Evolutionary conservation across 2,888 invertebrate species (phyloP).

Genomic region (Phorcus lineatus): DNA sequence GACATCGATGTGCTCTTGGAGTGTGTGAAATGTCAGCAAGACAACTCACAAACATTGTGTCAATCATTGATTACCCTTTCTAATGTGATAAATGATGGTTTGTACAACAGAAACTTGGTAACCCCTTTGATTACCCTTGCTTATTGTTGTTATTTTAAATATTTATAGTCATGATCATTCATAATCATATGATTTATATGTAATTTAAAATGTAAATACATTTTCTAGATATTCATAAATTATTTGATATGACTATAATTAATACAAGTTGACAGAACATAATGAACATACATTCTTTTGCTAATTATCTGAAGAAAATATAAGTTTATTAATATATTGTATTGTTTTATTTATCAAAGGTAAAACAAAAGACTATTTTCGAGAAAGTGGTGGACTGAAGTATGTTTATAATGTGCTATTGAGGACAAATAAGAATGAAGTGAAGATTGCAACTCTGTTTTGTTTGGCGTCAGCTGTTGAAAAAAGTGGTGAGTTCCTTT

Average conservation of each 20-base stretch:
- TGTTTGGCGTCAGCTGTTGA: conserved; percentile 65
- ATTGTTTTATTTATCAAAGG: conserved; percentile 25
- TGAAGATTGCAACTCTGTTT: conserved; percentile 57
- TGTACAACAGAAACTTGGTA: no score
- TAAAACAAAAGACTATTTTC: conserved; percentile 55
- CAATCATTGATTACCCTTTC: conserved; percentile 57
- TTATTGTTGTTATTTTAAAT: no score
- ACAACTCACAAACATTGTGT: conserved; percentile 51
- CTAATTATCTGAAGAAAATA: no score
- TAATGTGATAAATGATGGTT: conserved; percentile 24
- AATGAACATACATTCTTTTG: no score
- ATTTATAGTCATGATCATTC: no score
- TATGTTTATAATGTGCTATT: conserved; percentile 51
- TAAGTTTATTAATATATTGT: no score
- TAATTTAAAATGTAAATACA: no score
- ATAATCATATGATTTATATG: no score
- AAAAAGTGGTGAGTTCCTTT: conserved; percentile 53
- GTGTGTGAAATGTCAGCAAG: conserved; percentile 62
- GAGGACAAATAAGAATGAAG: conserved; percentile 39
- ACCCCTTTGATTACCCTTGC: no score
- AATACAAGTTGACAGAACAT: no score
- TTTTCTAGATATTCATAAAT: no score
- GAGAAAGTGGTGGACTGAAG: conserved; percentile 55
- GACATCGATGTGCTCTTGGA: conserved; percentile 62
- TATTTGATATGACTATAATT: no score